These are phyloP conservation scores for Ptilodon capucinus DNA, from an alignment of 2,888 invertebrate species.

Conservation along the genomic window DNA sequence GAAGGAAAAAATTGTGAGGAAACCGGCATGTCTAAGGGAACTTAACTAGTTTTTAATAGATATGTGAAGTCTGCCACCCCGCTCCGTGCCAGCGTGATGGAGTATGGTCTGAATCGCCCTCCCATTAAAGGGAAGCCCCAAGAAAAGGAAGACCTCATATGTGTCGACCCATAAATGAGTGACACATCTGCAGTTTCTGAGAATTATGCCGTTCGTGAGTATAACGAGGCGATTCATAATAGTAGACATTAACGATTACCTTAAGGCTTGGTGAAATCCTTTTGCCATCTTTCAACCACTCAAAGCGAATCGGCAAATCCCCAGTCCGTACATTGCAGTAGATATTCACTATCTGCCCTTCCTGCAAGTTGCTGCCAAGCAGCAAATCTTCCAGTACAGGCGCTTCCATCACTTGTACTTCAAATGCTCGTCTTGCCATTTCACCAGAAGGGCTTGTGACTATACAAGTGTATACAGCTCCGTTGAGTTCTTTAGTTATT, in stretches of 20 bases:
- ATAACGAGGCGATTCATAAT: no score
- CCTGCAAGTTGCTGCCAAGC: conserved; percentile 90
- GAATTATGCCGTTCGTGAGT: no score
- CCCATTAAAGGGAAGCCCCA: no score
- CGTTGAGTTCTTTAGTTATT: conserved; percentile 85
- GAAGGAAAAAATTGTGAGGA: no score
- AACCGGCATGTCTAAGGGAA: no score
- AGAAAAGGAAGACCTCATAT: no score
- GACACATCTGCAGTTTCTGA: no score
- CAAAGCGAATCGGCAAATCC: conserved; percentile 87
- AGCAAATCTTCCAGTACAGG: conserved; percentile 92
- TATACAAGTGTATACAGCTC: conserved; percentile 90
- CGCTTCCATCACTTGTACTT: conserved; percentile 88
- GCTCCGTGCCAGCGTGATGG: no score
- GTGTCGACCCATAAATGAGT: no score
- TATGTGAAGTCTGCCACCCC: no score
- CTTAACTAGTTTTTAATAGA: no score
- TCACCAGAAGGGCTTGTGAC: conserved; percentile 88
- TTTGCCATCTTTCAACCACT: conserved; percentile 86
- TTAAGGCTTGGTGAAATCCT: conserved; percentile 84
- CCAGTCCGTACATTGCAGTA: conserved; percentile 90
- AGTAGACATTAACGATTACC: conserved; percentile 55
- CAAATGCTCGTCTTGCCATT: conserved; percentile 79
- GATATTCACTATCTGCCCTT: conserved; percentile 92
- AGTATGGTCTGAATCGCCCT: no score